Conservation (phyloP, 2,113 vertebrate genomes). For the Alligator mississippiensis region DNA sequence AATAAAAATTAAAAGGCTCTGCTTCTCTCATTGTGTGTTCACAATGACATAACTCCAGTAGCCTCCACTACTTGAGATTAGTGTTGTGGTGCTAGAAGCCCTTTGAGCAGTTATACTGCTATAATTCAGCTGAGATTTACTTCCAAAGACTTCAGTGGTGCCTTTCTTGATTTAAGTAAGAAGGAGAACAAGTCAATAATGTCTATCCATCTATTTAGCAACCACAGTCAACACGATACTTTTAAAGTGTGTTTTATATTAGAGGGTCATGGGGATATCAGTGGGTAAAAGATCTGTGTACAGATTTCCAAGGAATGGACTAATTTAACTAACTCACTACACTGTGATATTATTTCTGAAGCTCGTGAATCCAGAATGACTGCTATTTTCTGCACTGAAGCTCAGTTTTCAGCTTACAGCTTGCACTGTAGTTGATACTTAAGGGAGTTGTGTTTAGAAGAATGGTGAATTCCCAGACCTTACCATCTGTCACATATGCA, state of each 20-base stretch:
- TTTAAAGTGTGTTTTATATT: not conserved
- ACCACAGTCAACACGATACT: not conserved
- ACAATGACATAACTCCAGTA: not conserved
- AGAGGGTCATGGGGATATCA: not conserved
- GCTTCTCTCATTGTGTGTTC: not conserved
- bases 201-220: not conserved
- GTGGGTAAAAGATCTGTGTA: not conserved
- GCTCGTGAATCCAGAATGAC: not conserved
- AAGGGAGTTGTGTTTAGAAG: not conserved
- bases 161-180: not conserved
- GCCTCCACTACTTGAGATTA: not conserved
- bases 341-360: not conserved
- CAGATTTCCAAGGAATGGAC: not conserved
- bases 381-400: not conserved
- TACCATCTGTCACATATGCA: not conserved
- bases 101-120: not conserved
- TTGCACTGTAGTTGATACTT: not conserved
- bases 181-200: not conserved
- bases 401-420: not conserved
- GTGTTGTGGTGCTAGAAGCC: rapidly evolving
- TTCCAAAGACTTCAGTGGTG: not conserved
- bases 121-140: not conserved
- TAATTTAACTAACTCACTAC: not conserved
- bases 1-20: not conserved
- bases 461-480: not conserved